Evolutionary conservation across 1,140 invertebrate species (phyloP).

Genomic region (Luehdorfia chinensis): DNA sequence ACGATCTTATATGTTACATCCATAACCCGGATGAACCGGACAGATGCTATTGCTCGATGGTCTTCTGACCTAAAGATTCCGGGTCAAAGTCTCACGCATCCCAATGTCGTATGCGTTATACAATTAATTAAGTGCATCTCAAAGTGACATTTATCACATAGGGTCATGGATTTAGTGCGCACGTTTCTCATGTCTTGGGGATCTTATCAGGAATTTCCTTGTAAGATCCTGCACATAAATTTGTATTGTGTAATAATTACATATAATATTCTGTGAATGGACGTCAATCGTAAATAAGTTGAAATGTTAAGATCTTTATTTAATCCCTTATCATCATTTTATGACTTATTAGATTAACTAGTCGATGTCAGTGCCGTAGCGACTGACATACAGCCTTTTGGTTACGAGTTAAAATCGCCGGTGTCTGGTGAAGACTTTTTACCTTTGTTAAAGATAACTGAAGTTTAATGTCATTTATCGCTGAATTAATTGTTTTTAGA

Average conservation of each 20-base stretch:
- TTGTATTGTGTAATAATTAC: not conserved
- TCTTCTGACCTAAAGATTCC: conserved; percentile 11
- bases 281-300: no score
- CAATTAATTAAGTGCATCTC: conserved; percentile 9
- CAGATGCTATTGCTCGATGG: not conserved
- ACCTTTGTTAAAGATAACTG: no score
- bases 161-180: conserved; percentile 9
- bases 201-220: conserved; percentile 3
- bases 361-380: no score
- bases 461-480: no score
- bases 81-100: conserved; percentile 5
- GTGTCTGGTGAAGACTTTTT: no score
- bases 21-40: not conserved
- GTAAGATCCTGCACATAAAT: conserved; percentile 6
- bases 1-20: no score
- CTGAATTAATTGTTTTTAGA: no score
- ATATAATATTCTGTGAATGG: not conserved
- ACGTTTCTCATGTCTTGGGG: not conserved
- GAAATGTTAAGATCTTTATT: no score
- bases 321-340: no score
- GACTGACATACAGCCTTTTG: no score
- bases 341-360: no score
- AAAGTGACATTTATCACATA: conserved; percentile 5
- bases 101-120: not conserved
- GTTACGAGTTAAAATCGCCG: no score